Percentiles rank a stretch among this genome's conserved stretches.
phyloP scores from a whole-genome alignment of 2,113 vertebrate species.

The Talpa occidentalis region DNA sequence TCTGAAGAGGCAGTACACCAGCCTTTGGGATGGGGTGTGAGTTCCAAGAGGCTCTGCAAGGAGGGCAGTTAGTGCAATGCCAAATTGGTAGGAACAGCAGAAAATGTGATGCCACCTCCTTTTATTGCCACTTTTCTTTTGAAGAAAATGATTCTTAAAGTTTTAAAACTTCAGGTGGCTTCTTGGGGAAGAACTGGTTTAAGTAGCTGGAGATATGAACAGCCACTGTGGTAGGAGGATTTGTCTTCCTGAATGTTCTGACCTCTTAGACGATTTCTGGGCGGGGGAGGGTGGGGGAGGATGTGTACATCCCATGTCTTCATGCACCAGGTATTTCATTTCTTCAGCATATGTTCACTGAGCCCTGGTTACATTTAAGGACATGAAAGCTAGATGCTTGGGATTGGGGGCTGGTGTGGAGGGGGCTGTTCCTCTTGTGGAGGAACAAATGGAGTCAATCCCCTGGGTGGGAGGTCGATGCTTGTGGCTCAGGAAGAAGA shows the following conservation, averaged over 20 bases:
- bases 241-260: not conserved
- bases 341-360: not conserved
- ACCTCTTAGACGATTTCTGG: not conserved
- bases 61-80: too few species aligned
- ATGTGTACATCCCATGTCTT: not conserved
- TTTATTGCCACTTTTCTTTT: not conserved
- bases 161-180: not conserved
- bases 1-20: not conserved
- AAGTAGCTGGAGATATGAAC: not conserved
- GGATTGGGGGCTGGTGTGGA: not conserved
- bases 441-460: not conserved
- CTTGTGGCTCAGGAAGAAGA: not conserved
- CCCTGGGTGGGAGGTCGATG: not conserved
- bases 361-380: not conserved
- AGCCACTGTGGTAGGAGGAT: not conserved
- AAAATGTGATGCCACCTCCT: not conserved
- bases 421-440: not conserved
- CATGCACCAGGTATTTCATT: not conserved
- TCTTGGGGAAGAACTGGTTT: not conserved
- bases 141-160: not conserved
- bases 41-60: not conserved
- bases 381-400: not conserved
- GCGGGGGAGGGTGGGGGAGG: too few species aligned
- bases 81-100: not conserved
- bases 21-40: not conserved